Percentiles rank a stretch among this genome's conserved stretches.
phyloP scores from a whole-genome alignment of 2,797 vertebrate species.

The Coluber constrictor region DNA sequence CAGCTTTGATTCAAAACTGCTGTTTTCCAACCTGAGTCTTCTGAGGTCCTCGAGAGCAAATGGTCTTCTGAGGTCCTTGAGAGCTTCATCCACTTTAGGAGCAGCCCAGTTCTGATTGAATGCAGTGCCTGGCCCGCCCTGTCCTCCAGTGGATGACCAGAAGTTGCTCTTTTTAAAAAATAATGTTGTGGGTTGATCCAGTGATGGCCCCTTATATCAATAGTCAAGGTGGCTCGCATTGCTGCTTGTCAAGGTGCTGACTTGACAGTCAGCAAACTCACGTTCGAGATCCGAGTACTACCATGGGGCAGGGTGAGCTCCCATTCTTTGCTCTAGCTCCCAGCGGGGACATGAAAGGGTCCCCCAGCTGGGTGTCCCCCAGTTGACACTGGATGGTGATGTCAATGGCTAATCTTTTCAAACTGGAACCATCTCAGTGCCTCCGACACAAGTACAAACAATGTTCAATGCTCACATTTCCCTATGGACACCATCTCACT shows the following conservation, averaged over 20 bases:
- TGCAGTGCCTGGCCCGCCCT: background rate
- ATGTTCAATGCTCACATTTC: background rate
- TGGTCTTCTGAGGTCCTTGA: background rate
- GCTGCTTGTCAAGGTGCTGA: too few relatives aligned
- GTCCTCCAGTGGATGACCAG: background rate
- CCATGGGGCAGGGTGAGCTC: background rate
- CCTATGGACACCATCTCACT: background rate
- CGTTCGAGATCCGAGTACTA: background rate
- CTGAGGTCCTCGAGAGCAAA: background rate
- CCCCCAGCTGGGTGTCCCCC: background rate
- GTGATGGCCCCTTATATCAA: background rate
- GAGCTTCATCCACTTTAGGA: background rate
- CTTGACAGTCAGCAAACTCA: background rate
- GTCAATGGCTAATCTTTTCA: background rate
- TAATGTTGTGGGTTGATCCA: background rate
- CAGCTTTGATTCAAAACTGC: background rate
- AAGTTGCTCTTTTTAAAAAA: background rate
- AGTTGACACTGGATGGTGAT: background rate
- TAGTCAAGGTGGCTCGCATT: background rate
- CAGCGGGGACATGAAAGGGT: accelerated
- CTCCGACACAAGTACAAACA: background rate
- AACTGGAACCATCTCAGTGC: background rate
- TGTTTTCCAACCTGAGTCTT: background rate
- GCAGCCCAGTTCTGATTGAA: background rate
- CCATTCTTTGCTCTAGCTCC: background rate